These are phyloP conservation scores for Arctocebus calabarensis DNA, from an alignment of 2,797 vertebrate genomes.

Conservation along the genomic window DNA sequence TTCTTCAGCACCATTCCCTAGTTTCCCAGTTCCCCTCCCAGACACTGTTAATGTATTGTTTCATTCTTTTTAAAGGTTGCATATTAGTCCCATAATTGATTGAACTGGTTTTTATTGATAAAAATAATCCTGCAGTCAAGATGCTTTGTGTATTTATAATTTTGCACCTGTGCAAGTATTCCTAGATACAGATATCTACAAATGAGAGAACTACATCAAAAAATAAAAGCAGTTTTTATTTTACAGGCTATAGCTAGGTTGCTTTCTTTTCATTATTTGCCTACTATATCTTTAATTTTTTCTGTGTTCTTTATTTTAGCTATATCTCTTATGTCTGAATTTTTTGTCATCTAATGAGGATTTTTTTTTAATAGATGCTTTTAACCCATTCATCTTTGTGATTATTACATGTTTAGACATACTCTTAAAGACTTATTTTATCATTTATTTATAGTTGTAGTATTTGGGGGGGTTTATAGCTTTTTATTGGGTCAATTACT, in stretches of 20 bases:
- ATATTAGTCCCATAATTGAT: not conserved
- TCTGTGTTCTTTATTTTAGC: slow-evolving; percentile 7
- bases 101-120: not conserved
- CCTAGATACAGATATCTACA: not conserved
- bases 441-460: slow-evolving; percentile 43
- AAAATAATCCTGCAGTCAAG: not conserved
- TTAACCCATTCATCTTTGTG: not conserved
- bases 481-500: not conserved
- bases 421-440: slow-evolving; percentile 2
- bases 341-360: slow-evolving; percentile 37
- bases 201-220: not conserved
- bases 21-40: not conserved
- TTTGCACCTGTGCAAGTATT: not conserved
- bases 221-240: not conserved
- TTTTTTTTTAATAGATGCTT: slow-evolving; percentile 51
- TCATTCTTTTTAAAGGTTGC: slow-evolving; percentile 9
- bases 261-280: slow-evolving; percentile 21
- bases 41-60: not conserved
- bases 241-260: not conserved
- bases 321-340: not conserved
- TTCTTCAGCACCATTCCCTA: not conserved
- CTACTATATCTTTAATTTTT: not conserved
- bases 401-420: not conserved
- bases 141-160: not conserved
- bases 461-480: not conserved